Evolutionary conservation across 2,888 invertebrate genomes (phyloP), one percentile per base, ranked within the genome.

Genomic region (Noctua janthina): DNA sequence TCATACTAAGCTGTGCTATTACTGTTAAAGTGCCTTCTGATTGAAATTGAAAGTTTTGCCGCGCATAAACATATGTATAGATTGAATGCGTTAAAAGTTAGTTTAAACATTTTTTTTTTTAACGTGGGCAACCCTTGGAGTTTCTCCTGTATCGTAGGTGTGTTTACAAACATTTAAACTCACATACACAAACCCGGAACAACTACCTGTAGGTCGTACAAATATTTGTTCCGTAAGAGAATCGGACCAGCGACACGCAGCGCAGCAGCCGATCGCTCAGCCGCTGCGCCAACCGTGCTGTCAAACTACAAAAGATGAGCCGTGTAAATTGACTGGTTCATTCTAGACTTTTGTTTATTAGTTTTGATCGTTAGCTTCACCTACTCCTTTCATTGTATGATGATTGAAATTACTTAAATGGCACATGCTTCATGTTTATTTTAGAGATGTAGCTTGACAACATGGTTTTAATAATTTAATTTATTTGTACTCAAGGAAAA

Each of bases 1-100:
- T 74, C n/a, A 54, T 29, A 67, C 17, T 62, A 49, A 74, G 68
- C 59, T 73, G 15, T 51, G 13, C 39, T 56, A 20, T 69, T 59
- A 68, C 54, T 39, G n/a, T 11, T 67, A 20, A n/a, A 62, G 39
- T 43, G 49, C 7, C 13, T 68, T 35, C 46, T 49, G 46, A n/a
- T 54, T 10, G n/a, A n/a, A n/a, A 39, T 0, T 11, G 20, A 67
- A n/a, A 35, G 39, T 56, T 72, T 72, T 23, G 1, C 17, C 11
- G 66, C 39, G 20, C 17, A 35, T 29, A 46, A 11, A 11, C 46
- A 46, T 46, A 46, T 13, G 15, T 20, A 20, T 54, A 29, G 17
- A 17, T 23, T 69, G 2, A 46, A 49, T 29, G 0, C 10, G 11
- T n/a, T 69, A 10, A 2, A 20, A 17, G 46, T 29, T 46, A 69